Evolutionary conservation across 2,797 vertebrate genomes (phyloP).

Genomic region (Otolemur crassicaudatus): DNA sequence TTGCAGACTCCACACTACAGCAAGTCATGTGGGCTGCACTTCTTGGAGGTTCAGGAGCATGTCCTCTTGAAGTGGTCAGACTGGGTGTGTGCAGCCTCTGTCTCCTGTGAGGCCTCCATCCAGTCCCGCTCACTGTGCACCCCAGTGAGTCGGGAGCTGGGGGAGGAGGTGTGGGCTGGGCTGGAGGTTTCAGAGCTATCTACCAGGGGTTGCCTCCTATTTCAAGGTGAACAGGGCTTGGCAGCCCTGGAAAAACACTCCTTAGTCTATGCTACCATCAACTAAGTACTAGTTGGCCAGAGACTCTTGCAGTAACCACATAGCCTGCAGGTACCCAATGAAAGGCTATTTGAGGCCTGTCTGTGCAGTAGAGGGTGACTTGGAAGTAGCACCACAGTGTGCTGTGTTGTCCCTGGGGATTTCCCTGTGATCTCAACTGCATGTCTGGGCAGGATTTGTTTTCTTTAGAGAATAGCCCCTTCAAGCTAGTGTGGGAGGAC

Average conservation of each 20-base stretch:
- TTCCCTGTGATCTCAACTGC: neutral
- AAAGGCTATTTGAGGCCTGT: neutral
- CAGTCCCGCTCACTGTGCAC: neutral
- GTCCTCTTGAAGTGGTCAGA: neutral
- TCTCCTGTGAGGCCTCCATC: neutral
- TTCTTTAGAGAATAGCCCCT: neutral
- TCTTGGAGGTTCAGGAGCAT: neutral
- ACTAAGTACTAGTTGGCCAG: neutral
- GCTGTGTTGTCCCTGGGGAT: neutral
- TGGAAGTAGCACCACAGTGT: neutral
- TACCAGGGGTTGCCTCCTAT: neutral
- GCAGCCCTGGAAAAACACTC: neutral
- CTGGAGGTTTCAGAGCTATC: neutral
- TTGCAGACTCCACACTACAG: neutral
- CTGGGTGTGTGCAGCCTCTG: neutral
- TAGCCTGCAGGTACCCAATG: neutral
- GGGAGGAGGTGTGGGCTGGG: neutral
- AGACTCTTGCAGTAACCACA: neutral
- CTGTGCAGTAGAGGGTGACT: neutral
- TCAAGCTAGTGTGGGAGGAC: neutral
- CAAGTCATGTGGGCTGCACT: neutral
- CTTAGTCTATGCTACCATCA: neutral
- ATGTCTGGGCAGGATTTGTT: neutral
- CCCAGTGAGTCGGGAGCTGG: neutral
- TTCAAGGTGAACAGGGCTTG: neutral